Percentiles rank a stretch among this genome's conserved stretches.
These are phyloP conservation scores for Slavum lentiscoides DNA, from an alignment of 2,888 invertebrate species.

Conservation along the genomic window DNA sequence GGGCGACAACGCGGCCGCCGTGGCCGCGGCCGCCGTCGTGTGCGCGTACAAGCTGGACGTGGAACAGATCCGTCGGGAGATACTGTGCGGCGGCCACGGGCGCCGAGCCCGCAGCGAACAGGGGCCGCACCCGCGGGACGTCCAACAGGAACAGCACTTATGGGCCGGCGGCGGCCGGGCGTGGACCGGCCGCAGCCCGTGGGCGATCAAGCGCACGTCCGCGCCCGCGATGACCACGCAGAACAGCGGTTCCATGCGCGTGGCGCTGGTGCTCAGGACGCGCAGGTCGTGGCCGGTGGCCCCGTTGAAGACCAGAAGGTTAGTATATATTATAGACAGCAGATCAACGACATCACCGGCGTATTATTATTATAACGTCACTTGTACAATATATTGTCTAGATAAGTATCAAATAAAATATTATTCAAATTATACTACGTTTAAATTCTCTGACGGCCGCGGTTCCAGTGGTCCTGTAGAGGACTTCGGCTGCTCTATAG, in stretches of 20 bases:
- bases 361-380: no score
- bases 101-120: constrained; percentile 72
- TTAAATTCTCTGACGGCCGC: no score
- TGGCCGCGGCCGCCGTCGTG: constrained; percentile 57
- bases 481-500: no score
- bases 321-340: neutral
- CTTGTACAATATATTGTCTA: no score
- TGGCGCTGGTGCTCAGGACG: constrained; percentile 70
- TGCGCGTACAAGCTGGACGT: constrained; percentile 56
- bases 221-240: constrained; percentile 70
- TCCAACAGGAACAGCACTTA: constrained; percentile 64
- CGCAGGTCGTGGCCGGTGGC: constrained; percentile 78
- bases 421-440: no score
- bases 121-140: constrained; percentile 66
- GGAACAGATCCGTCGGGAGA: constrained; percentile 61
- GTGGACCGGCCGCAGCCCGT: constrained; percentile 62
- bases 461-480: no score
- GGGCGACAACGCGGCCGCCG: constrained; percentile 60
- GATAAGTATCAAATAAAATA: no score
- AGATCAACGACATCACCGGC: no score
- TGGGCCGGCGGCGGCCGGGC: constrained; percentile 68
- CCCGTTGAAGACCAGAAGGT: constrained; percentile 72
- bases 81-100: constrained; percentile 63
- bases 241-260: constrained; percentile 56
- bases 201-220: constrained; percentile 71